Evolutionary conservation across 2,888 invertebrate species (phyloP), one percentile per base, ranked within the genome.

Genomic region (Serripes groenlandicus): DNA sequence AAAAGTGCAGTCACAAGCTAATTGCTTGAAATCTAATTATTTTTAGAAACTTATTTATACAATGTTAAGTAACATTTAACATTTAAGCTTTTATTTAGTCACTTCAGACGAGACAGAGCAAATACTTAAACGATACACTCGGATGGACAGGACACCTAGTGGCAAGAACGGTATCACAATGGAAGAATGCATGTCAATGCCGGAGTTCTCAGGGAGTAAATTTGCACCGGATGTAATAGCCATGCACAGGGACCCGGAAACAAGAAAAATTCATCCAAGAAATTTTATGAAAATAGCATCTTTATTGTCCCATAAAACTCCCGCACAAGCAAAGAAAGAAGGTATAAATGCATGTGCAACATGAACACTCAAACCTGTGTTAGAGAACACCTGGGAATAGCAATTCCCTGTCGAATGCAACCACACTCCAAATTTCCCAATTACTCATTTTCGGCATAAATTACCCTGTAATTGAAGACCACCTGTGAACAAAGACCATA

Each of bases 181-280:
- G 28, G 82, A 88, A 4, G 87, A 89, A n/a, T 89, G 90, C 52
- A 35, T 88, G 26, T 66, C 81, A 5, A 89, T 92, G 86, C 89
- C 90, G 15, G 91, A 92, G 70, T 92, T 92, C 72, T 84, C 85
- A 3, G 91, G 89, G 7, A 90, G 89, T 72, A 88, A 83, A 37
- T 89, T 92, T 28, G 88, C 88, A 18, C 85, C 89, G 0, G 83
- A 87, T 42, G 78, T 92, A n/a, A 87, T 92, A 9, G 79, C 84
- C 15, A 84, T 84, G 49, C 84, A 87, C 58, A 28, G 76, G 28
- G 88, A 92, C 62, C 62, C 78, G 11, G 71, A 83, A 3, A 84
- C 89, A 3, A 80, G 79, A 18, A 77, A 81, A 35, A 84, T 92
- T 30, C 89, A 89, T 72, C 90, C 89, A 9, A 85, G 87, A 62